Evolutionary conservation across 2,888 invertebrate species (phyloP).

Genomic region (Dorcus parallelipipedus): DNA sequence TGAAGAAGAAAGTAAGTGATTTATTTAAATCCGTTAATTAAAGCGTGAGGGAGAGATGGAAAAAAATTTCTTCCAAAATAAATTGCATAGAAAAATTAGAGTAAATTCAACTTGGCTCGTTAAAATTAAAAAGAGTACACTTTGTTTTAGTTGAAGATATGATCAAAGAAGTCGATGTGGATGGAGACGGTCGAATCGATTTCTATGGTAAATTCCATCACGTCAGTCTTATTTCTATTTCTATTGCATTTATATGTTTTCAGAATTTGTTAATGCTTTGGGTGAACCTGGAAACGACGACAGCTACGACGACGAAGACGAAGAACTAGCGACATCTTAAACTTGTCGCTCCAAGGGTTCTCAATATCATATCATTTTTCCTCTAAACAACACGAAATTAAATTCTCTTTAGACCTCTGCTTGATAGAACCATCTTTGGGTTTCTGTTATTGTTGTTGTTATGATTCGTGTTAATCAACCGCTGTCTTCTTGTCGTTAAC

Average conservation of each 20-base stretch:
- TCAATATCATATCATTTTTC: background rate
- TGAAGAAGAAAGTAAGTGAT: slow-evolving; percentile 79
- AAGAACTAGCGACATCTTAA: slow-evolving; percentile 44
- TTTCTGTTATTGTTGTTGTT: too few species aligned
- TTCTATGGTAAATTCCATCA: slow-evolving; percentile 68
- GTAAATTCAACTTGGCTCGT: too few species aligned
- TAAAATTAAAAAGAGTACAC: background rate
- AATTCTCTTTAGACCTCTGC: too few species aligned
- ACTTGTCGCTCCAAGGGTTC: background rate
- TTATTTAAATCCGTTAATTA: slow-evolving; percentile 24
- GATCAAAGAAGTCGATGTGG: slow-evolving; percentile 94
- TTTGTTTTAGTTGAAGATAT: slow-evolving; percentile 79
- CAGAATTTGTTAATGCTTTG: slow-evolving; percentile 79
- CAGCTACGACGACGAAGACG: slow-evolving; percentile 73
- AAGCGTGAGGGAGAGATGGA: too few species aligned
- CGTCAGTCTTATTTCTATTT: background rate
- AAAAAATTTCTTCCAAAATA: too few species aligned
- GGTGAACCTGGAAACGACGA: slow-evolving; percentile 74
- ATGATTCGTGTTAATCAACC: too few species aligned
- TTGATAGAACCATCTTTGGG: too few species aligned
- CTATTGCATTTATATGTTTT: slow-evolving; percentile 26
- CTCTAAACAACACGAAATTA: too few species aligned
- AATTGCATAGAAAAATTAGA: too few species aligned
- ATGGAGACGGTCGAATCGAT: slow-evolving; percentile 91
- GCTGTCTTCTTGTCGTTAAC: too few species aligned